Evolutionary conservation across 2,888 invertebrate genomes (phyloP).

Genomic region (Leptopilina myrica): DNA sequence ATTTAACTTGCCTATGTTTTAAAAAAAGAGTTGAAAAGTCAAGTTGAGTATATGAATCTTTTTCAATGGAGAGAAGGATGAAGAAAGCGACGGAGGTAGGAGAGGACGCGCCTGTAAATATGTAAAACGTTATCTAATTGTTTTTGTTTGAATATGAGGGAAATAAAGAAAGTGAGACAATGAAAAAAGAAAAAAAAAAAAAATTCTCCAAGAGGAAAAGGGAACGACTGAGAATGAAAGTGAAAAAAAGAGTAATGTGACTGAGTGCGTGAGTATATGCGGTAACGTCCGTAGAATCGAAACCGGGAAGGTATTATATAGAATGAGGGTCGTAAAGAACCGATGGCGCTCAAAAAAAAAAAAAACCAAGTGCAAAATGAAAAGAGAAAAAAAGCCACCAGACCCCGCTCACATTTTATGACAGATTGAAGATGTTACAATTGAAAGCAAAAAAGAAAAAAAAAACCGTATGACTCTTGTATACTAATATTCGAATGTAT

Average conservation of each 20-base stretch:
- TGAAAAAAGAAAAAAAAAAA: constrained; percentile 44
- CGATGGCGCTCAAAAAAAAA: neutral
- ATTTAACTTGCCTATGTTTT: constrained; percentile 76
- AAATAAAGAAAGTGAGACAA: constrained; percentile 47
- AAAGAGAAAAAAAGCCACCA: constrained; percentile 37
- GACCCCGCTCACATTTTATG: constrained; percentile 45
- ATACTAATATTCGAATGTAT: constrained; percentile 76
- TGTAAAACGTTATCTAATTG: constrained; percentile 63
- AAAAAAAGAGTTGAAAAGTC: constrained; percentile 58
- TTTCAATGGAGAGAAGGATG: constrained; percentile 50
- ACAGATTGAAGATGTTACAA: constrained; percentile 50
- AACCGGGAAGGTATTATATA: constrained; percentile 25
- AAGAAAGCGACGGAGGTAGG: constrained; percentile 54
- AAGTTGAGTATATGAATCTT: constrained; percentile 56
- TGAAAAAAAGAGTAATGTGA: constrained; percentile 40
- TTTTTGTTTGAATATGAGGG: constrained; percentile 40
- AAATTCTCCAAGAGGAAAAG: constrained; percentile 49
- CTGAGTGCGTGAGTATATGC: constrained; percentile 41
- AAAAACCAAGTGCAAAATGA: constrained; percentile 15
- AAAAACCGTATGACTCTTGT: constrained; percentile 70
- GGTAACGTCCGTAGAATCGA: constrained; percentile 30
- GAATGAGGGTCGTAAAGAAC: constrained; percentile 30
- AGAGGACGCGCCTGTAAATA: constrained; percentile 70
- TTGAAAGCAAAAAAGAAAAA: constrained; percentile 38
- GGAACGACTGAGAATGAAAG: constrained; percentile 44